Evolutionary conservation across 2,797 vertebrate species (phyloP), one percentile per base, ranked within the genome.

Genomic region (Darevskia mixta): DNA sequence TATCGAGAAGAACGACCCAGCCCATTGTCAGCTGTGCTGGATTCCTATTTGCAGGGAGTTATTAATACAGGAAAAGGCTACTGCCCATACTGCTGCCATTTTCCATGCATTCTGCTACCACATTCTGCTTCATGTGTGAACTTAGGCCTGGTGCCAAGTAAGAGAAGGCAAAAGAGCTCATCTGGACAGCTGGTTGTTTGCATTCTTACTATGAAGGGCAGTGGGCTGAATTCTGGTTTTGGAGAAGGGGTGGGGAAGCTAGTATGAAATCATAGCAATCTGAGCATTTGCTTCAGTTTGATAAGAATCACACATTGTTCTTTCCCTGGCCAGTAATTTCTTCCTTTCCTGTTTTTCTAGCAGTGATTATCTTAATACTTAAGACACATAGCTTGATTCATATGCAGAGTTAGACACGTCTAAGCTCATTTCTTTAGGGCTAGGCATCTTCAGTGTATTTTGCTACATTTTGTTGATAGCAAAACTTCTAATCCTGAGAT

Each of bases 271-370:
- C 32, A 17, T 23, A 17, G n/a, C 41, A 86, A 25, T 49, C 18
- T 32, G 55, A 85, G 3, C 10, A 55, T 69, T 79, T 15, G 17
- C 25, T 43, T 76, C 58, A n/a, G 8, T 73, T 61, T 72, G 27
- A 43, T 73, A 25, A 64, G 27, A 8, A 91, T 88, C 87, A 83
- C 15, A 88, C 87, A 49, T 89, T 85, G 1, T 7, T 71, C 55
- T 94, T 95, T 94, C 89, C 92, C 83, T 93, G 91, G 81, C 82
- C 71, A 78, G 85, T 4, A 55, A 81, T 79, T 87, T 89, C 25
- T 32, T 13, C 8, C 32, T 3, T 17, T 79, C 10, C 1, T 0
- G 0, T 69, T 67, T 85, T 87, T 87, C 20, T 23, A 32, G 4
- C 45, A 11, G 2, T 27, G 8, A 77, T 82, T 8, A 76, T 67